Base-by-base conservation (phyloP, 2,888 invertebrate species). In the Ophion obscuratus region DNA sequence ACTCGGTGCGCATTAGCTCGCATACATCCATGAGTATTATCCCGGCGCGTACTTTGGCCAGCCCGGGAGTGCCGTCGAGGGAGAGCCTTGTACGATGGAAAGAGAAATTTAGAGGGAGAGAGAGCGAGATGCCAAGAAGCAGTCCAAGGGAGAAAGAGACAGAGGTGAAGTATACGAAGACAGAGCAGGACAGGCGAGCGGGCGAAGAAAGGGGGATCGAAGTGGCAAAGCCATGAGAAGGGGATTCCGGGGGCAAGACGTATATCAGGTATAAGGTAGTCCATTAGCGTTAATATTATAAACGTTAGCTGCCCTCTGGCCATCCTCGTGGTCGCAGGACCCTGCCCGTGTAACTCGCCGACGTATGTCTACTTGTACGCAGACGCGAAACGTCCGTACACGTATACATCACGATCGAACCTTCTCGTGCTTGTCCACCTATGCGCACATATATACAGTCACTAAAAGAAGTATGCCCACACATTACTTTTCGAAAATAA, bases 211-310 rank as follows among this genome's bases (percentile, higher is more conserved):
- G 81, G 81, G 86, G 85, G 87, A 84, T 80, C 84, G 87, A 84
- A 84, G 83, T 78, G 85, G 86, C 73, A 86, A 80, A 87, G 86
- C 86, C 87, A 81, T 86, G 82, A 47, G 70, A 76, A 59, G 76
- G 20, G 64, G 75, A 73, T 44, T 20, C 81, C 76, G 76, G 67
- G 71, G 57, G 76, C 75, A 80, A 86, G 80, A 88, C 90, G 91
- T 91, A 91, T 92, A 92, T 92, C 92, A 93, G 93, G 93, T 93
- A 93, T 93, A 93, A 94, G 94, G 92, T 93, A 94, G 93, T 94
- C 94, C 94, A 94, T 94, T 94, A 94, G 93, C 94, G 94, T 94
- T 94, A 94, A 94, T 93, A 94, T 94, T 93, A 93, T 94, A 93
- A 94, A 93, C 93, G 94, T 93, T 93, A 92, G 93, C 93, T 93